Base-by-base conservation (phyloP, 2,113 vertebrate genomes). In the Tamias sibiricus region DNA sequence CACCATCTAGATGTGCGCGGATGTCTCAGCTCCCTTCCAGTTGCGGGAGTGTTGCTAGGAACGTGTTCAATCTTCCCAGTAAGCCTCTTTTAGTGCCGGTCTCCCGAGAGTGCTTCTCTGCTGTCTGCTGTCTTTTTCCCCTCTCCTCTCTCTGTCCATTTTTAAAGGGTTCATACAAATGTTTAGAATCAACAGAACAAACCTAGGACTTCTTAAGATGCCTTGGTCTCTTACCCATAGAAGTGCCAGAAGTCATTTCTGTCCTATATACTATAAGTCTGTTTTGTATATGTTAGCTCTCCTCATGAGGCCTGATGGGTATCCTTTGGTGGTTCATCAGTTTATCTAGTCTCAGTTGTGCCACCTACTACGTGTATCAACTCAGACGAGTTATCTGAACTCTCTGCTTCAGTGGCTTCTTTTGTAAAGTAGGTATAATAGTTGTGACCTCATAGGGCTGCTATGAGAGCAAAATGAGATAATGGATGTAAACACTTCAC, bases 121-220 rank as follows among this genome's bases (percentile, higher is more conserved):
- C n/a, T n/a, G n/a, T n/a, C n/a, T n/a, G n/a, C n/a, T n/a, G n/a
- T n/a, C n/a, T n/a, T n/a, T n/a, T n/a, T n/a, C n/a, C n/a, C n/a
- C n/a, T n/a, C n/a, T n/a, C n/a, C n/a, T n/a, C 37, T 76, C 47
- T 69, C 1, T 95, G 44, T 4, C 35, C 20, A 92, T 68, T 93
- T 93, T 66, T 19, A 59, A 90, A 69, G 4, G 1, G 59, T 68
- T 88, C 44, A 52, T 59, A 42, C 44, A 77, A 87, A 37, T 42
- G 72, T 97, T 80, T 94, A 10, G 64, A 75, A 82, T 86, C 52
- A 91, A 24, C 30, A 89, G 59, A 88, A 57, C 84, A 49, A 85
- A 90, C 4, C 66, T 57, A 14, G 35, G 72, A 81, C 71, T 89
- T 80, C 64, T 54, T 80, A 72, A 44, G 22, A 75, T 81, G 40